Base-by-base conservation (phyloP, 2,888 invertebrate species). In the Drosophila hawaiiensis region DNA sequence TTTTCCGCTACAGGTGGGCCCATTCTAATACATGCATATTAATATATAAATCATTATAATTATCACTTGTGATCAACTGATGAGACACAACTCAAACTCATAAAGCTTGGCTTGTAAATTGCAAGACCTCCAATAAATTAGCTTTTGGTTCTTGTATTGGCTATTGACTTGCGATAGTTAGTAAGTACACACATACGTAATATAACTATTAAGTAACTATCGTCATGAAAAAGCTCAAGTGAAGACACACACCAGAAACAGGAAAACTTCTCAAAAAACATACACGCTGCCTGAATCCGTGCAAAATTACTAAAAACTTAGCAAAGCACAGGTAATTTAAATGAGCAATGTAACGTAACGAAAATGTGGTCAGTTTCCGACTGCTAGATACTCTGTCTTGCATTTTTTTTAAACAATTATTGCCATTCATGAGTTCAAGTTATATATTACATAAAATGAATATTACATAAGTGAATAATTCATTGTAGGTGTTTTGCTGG, bases 211-310 rank as follows among this genome's bases (percentile, higher is more conserved):
- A 47, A 7, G 47, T 16, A 14, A 25, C 35, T 35, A 35, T 16
- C 25, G 4, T 16, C 1, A 25, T 9, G 10, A 37, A 19, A 12
- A 28, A 28, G 16, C n/a, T 16, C n/a, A 47, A 64, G 43, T 22
- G 28, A 2, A 28, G 63, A 63, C 43, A 33, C 43, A 62, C 33
- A 35, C 63, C 63, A 43, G 14, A 29, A 16, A 12, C 28, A 10
- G 49, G n/a, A 12, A 2, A 25, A 29, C 28, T 16, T 43, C 12
- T 47, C 43, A 22, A 14, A 28, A 28, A 6, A 22, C 9, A 22
- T 12, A 22, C 1, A 6, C 6, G 4, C 4, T 43, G 14, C 47
- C 7, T 22, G 14, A 47, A 2, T 2, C 31, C 9, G 9, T 0
- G 31, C 31, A 31, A 31, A 9, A 31, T 31, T 1, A 9, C 31